These are phyloP conservation scores for Drosophila colorata DNA, from an alignment of 2,888 invertebrate species.

Conservation along the genomic window DNA sequence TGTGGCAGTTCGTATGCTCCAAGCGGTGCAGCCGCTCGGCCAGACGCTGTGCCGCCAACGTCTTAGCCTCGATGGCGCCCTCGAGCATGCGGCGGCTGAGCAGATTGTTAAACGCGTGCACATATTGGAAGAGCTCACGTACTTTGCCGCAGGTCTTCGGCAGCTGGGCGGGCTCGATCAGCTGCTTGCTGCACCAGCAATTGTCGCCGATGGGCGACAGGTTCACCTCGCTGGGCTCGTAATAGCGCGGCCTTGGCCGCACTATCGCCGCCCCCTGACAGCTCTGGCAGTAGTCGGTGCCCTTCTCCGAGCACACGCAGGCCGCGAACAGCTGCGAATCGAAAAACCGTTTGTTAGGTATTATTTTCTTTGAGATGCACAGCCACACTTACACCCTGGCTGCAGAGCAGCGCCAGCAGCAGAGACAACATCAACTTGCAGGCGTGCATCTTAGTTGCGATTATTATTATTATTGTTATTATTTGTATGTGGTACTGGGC, in stretches of 20 bases:
- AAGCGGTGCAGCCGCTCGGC: slow-evolving; percentile 72
- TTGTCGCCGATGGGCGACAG: slow-evolving; percentile 82
- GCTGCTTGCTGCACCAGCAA: slow-evolving; percentile 83
- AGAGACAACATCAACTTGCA: slow-evolving; percentile 53
- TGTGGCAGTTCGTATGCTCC: slow-evolving; percentile 65
- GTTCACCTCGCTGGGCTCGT: slow-evolving; percentile 55
- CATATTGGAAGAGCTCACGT: slow-evolving; percentile 80
- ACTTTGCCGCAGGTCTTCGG: slow-evolving; percentile 82
- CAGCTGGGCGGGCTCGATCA: slow-evolving; percentile 84
- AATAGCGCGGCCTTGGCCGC: slow-evolving; percentile 72
- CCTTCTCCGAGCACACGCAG: slow-evolving; percentile 82
- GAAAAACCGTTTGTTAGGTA: too few species aligned
- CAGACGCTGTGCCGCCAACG: slow-evolving; percentile 67
- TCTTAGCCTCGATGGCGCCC: slow-evolving; percentile 72
- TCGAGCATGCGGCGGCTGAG: slow-evolving; percentile 76
- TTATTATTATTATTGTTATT: slow-evolving; percentile 2
- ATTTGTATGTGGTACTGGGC: slow-evolving; percentile 11
- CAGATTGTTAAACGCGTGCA: slow-evolving; percentile 75
- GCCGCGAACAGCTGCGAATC: slow-evolving; percentile 68
- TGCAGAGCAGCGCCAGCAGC: slow-evolving; percentile 55
- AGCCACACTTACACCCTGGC: slow-evolving; percentile 55
- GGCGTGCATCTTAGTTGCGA: slow-evolving; percentile 33
- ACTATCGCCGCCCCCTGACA: slow-evolving; percentile 62
- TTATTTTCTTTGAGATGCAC: too few species aligned
- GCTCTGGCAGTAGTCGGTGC: slow-evolving; percentile 75